Base-by-base conservation (phyloP, 2,888 invertebrate species). In the Petrophora chlorosata region DNA sequence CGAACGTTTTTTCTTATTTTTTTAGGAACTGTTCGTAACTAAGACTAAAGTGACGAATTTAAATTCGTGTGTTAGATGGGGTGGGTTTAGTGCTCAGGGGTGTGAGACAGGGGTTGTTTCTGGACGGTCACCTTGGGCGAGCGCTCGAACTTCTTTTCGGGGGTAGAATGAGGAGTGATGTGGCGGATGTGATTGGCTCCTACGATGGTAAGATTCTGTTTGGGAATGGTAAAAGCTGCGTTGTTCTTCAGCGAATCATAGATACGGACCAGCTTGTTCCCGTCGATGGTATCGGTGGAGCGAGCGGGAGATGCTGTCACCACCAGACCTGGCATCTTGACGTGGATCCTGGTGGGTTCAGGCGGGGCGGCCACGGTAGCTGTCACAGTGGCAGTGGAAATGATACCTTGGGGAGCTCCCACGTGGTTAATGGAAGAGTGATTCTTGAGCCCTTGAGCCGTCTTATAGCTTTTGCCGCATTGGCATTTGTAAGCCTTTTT, bases 401-500 rank as follows among this genome's bases (percentile, higher is more conserved):
- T 9, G 16, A 15, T 10, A 4, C 4, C 19, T 22, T 38, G 42
- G 3, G 16, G 10, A 14, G 10, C 28, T 15, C 32, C 12, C n/a
- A 39, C 43, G 49, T 49, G 49, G 71, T 57, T 22, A 59, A 53
- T 2, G 66, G 55, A 42, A 55, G 93, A 92, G 79, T 96, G 96
- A 69, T 92, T 93, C 75, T 94, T 95, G 70, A 96, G 91, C 48
- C 95, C 95, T 81, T 94, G 94, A 36, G 93, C 92, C 56, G 95
- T 95, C 87, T 95, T 95, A 90, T 96, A 96, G 79, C 94, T 95
- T 91, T 96, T 96, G 69, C 95, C 95, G 90, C 96, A 96, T 76
- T 94, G 94, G 82, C 96, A 96, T 79, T 94, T 94, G 90, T 93
- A 96, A 28, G 93, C 93, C 89, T 96, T 96, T 80, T 93, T 93